These are phyloP conservation scores for Xyrauchen texanus DNA, from an alignment of 2,113 vertebrate species.

Conservation along the genomic window DNA sequence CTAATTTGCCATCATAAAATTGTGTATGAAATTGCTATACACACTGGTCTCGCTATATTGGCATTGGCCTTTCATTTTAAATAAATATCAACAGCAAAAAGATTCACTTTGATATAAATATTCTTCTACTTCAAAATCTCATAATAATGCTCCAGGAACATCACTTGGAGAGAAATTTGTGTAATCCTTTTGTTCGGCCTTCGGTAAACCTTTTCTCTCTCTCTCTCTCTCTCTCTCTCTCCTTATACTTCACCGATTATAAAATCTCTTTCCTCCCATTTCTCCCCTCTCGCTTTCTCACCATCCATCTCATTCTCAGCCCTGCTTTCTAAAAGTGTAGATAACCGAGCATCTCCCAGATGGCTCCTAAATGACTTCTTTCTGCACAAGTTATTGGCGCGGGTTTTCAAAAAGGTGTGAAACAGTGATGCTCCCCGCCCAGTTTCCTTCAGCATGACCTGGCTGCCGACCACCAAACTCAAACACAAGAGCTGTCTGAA, in stretches of 20 bases:
- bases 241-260: too few relatives aligned
- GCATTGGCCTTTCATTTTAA: too few relatives aligned
- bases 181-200: too few relatives aligned
- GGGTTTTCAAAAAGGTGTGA: slow-evolving; percentile 33
- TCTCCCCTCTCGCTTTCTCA: not conserved
- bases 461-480: not conserved
- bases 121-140: too few relatives aligned
- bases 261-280: not conserved
- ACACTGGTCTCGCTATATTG: too few relatives aligned
- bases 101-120: too few relatives aligned
- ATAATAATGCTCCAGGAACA: too few relatives aligned
- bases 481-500: not conserved
- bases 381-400: slow-evolving; percentile 30
- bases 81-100: too few relatives aligned
- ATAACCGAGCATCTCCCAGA: slow-evolving; percentile 40
- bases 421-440: not conserved
- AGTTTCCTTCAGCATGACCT: slow-evolving; percentile 25
- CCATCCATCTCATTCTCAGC: slow-evolving; percentile 3
- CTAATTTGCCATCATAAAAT: too few relatives aligned
- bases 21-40: too few relatives aligned
- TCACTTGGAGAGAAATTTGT: too few relatives aligned
- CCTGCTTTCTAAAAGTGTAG: slow-evolving; percentile 42
- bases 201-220: not conserved
- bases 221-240: too few relatives aligned
- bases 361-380: slow-evolving; percentile 44